A percentile compares a stretch with the other conserved stretches of the same genome.
Conservation (phyloP, 2,797 vertebrate genomes). For the Decapterus maruadsi region DNA sequence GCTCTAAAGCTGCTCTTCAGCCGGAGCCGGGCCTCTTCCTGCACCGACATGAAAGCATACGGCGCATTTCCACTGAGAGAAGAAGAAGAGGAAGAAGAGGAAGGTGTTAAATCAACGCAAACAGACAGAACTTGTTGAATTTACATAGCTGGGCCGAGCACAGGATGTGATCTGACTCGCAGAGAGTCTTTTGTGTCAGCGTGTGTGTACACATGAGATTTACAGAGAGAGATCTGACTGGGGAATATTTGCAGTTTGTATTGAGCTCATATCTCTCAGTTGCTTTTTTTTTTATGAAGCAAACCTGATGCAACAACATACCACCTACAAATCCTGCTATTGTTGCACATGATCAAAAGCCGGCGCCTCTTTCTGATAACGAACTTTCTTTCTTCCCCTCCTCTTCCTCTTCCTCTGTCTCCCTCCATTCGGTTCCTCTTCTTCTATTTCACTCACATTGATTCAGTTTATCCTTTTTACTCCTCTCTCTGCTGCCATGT, state of each 20-base stretch:
- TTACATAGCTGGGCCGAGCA: constrained; percentile 40
- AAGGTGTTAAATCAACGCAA: constrained; percentile 51
- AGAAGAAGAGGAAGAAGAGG: background rate
- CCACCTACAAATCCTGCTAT: constrained; percentile 47
- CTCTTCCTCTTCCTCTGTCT: constrained; percentile 15
- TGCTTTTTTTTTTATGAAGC: constrained; percentile 59
- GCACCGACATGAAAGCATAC: constrained; percentile 42
- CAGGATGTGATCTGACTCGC: constrained; percentile 24
- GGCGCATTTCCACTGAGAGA: background rate
- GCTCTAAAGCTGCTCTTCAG: background rate
- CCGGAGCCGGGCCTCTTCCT: background rate
- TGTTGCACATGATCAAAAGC: constrained; percentile 71
- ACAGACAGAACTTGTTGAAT: constrained; percentile 52
- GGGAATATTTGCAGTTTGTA: constrained; percentile 53
- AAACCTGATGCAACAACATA: constrained; percentile 71
- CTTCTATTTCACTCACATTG: constrained; percentile 44
- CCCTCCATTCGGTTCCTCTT: background rate
- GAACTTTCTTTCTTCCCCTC: constrained; percentile 32
- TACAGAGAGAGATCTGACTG: constrained; percentile 2
- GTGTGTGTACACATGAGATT: constrained; percentile 9
- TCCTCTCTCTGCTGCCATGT: constrained; percentile 37
- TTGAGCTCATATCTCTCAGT: constrained; percentile 57
- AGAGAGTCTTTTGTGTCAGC: constrained; percentile 6
- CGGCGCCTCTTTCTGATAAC: constrained; percentile 44
- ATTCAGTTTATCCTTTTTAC: constrained; percentile 61